phyloP scores from a whole-genome alignment of 2,797 vertebrate genomes.

The Falco concolor region DNA sequence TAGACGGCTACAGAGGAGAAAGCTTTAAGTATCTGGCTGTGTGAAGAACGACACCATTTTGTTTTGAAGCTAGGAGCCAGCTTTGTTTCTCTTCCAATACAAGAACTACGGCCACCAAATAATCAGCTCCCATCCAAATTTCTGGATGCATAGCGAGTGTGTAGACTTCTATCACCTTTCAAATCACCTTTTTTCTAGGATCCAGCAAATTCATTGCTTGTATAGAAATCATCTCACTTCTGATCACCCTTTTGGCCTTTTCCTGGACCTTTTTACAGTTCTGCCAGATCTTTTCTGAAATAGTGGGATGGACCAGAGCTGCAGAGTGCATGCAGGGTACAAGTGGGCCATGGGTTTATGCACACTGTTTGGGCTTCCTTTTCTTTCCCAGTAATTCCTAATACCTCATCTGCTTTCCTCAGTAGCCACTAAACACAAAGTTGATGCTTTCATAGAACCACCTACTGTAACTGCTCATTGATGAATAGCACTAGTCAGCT shows the following conservation, averaged over 20 bases:
- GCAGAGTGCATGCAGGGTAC: neutral
- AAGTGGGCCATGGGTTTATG: neutral
- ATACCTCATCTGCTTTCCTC: accelerated
- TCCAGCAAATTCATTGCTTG: neutral
- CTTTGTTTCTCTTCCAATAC: neutral
- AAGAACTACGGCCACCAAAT: neutral
- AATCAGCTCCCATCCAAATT: neutral
- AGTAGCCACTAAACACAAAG: neutral
- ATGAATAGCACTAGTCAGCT: neutral
- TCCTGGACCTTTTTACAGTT: neutral
- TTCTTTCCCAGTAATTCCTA: neutral
- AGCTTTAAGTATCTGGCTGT: neutral
- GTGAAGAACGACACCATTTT: neutral
- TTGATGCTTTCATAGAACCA: neutral
- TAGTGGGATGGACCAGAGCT: neutral
- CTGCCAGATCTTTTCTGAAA: neutral
- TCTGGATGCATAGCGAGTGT: neutral
- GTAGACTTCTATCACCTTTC: neutral
- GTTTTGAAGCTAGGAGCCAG: neutral
- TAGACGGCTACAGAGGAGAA: neutral
- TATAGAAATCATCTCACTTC: neutral
- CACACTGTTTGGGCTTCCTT: neutral
- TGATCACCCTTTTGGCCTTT: neutral
- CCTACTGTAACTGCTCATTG: neutral
- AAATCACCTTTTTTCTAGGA: neutral